Conservation (phyloP, 37 sponge, comb jelly and placozoan species). For the Halisarca cf. caerulea region DNA sequence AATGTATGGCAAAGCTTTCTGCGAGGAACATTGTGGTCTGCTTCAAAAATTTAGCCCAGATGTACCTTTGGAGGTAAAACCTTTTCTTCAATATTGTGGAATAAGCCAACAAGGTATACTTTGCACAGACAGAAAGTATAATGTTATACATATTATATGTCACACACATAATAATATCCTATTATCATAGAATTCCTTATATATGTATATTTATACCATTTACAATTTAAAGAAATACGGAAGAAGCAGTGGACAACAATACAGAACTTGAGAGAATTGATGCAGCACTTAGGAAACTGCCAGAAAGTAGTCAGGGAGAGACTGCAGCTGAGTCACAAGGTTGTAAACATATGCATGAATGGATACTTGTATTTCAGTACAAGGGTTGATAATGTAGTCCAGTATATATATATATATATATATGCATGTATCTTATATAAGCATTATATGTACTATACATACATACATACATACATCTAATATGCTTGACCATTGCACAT, state of each 20-base stretch:
- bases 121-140: neutral
- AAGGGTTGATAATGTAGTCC: too few species aligned
- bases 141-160: neutral
- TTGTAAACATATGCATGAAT: neutral
- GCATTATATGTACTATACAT: too few species aligned
- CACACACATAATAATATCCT: too few species aligned
- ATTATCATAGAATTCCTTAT: too few species aligned
- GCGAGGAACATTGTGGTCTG: slow-evolving; percentile 39
- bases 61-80: slow-evolving; percentile 31
- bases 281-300: neutral
- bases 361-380: too few species aligned
- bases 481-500: too few species aligned
- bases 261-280: neutral
- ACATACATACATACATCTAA: neutral
- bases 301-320: neutral
- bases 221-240: neutral
- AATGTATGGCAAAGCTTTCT: slow-evolving; percentile 36
- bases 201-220: too few species aligned
- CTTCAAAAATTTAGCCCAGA: slow-evolving; percentile 14
- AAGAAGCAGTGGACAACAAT: neutral
- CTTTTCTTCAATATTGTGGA: slow-evolving; percentile 42
- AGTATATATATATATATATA: too few species aligned
- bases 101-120: neutral
- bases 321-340: slow-evolving; percentile 35
- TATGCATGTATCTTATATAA: too few species aligned